Evolutionary conservation across 2,113 vertebrate species (phyloP), one percentile per base, ranked within the genome.

Genomic region (Clinocottus analis): DNA sequence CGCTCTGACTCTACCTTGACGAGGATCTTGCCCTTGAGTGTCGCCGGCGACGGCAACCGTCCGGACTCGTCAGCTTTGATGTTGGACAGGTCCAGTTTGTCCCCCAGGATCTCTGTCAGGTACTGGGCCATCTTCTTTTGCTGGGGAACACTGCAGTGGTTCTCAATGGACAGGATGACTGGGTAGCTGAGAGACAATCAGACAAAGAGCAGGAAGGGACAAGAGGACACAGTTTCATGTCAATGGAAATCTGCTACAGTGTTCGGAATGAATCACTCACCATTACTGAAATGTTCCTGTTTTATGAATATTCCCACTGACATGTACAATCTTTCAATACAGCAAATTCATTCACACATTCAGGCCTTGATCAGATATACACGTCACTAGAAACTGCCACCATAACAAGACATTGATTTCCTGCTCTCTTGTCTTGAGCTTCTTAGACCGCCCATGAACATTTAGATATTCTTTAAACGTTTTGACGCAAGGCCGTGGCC

Each of bases 101-200:
- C 97, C 8, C 96, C 97, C 3, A 99, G 90, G 77, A 99, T 95
- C 86, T 97, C 97, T 0, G 49, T 93, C 31, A 99, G 94, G 58
- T 97, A 98, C 90, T 96, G 96, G 21, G 98, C 98, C 98, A 99
- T 99, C 91, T 98, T 99, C 92, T 99, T 99, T 87, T 99, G 98
- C 93, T 99, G 98, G 47, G 93, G 14, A 0, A 99, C 97, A 0
- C 97, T 99, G 92, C 98, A 99, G 88, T 99, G 98, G 92, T 99
- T 99, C 94, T 99, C 98, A 2, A 99, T 95, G 25, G 98, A 99
- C 85, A 99, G 91, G 91, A 99, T 99, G 84, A 99, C 96, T 0
- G 98, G 98, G 79, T 96, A 99, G 58, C 98, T 99, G 88, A 5
- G 49, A 74, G 33, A 84, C 4, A 45, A 47, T 37, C 59, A 23